Evolutionary conservation across 2,113 vertebrate genomes (phyloP).

Genomic region (Baryphthengus martii): DNA sequence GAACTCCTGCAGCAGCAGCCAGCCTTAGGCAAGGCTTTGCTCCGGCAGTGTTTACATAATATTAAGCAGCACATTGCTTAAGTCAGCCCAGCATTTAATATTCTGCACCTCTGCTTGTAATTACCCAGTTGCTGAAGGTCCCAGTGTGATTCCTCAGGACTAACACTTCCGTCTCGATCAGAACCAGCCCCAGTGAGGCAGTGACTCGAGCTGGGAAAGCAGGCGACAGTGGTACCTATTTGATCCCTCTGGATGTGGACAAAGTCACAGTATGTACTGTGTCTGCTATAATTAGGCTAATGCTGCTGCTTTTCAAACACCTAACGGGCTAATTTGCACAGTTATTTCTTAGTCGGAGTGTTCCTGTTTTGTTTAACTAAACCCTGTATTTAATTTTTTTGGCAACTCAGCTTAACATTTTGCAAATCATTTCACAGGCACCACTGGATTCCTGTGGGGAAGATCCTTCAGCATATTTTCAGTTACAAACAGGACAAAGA

Average conservation of each 20-base stretch:
- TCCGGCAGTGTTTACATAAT: background rate
- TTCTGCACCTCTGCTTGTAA: constrained; percentile 13
- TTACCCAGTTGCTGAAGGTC: background rate
- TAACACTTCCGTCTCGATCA: background rate
- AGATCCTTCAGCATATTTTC: background rate
- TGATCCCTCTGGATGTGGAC: background rate
- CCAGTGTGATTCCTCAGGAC: constrained; percentile 8
- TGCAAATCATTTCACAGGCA: background rate
- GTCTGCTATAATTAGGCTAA: background rate
- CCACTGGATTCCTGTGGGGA: background rate
- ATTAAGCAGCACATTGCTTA: background rate
- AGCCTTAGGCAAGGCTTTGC: background rate
- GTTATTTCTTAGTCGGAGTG: background rate
- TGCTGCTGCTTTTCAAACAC: background rate
- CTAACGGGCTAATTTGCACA: background rate
- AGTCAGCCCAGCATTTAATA: constrained; percentile 23
- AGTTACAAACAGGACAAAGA: background rate
- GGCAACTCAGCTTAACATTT: background rate
- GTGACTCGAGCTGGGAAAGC: background rate
- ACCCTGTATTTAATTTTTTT: background rate
- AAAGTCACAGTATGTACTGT: fast-evolving
- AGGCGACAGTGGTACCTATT: background rate
- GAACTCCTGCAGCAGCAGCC: background rate
- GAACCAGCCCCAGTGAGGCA: background rate
- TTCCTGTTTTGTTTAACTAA: background rate